Percentiles rank a stretch among this genome's conserved stretches.
These are phyloP conservation scores for Thysanoteuthis rhombus DNA, from an alignment of 2,888 invertebrate species.

Conservation along the genomic window DNA sequence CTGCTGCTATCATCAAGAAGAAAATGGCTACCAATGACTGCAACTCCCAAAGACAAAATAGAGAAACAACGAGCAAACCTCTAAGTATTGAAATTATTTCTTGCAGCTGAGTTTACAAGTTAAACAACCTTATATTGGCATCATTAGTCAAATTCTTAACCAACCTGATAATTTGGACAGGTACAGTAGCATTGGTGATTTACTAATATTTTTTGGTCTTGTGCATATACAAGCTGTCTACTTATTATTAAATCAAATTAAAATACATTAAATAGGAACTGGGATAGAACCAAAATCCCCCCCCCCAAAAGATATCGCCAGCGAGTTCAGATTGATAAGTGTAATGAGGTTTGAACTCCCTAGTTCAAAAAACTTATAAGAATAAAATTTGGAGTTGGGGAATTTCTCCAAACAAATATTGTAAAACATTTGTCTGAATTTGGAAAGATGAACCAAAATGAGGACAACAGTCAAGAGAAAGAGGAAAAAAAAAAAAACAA, in stretches of 20 bases:
- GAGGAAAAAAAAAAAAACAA: no score
- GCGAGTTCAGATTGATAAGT: neutral
- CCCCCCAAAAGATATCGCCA: neutral
- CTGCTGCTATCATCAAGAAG: neutral
- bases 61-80: neutral
- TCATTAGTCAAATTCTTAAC: neutral
- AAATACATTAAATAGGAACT: neutral
- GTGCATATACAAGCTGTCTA: constrained; percentile 12
- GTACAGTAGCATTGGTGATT: constrained; percentile 22
- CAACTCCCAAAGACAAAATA: neutral
- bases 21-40: neutral
- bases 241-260: neutral
- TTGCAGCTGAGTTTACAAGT: neutral
- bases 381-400: neutral
- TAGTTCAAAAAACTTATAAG: neutral
- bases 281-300: neutral
- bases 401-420: no score
- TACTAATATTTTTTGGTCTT: neutral
- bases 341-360: neutral
- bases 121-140: neutral
- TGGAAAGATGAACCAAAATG: no score
- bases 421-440: no score
- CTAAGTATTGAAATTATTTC: neutral
- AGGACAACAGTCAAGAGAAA: no score
- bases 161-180: constrained; percentile 19